Base-by-base conservation (phyloP, 2,113 vertebrate genomes). In the Agelaius phoeniceus region DNA sequence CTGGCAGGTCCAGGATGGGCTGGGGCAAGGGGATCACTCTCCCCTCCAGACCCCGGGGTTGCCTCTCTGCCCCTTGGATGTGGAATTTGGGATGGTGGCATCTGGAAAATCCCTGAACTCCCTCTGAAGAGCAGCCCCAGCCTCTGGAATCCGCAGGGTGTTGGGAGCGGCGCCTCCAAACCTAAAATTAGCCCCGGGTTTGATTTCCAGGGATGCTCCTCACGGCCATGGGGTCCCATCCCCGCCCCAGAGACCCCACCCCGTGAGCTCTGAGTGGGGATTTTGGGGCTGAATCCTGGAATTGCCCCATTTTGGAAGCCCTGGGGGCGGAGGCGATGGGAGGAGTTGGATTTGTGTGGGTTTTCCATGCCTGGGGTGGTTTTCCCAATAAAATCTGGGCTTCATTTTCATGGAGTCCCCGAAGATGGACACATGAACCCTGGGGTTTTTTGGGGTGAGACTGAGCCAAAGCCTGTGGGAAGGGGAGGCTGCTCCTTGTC, bases 141-240 rank as follows among this genome's bases (percentile, higher is more conserved):
- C 67, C 67, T 43, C 49, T 43, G 95, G 91, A 90, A 93, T 90
- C 48, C 2, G 26, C 33, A 65, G 69, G 78, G 78, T 62, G 65
- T 68, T 20, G 88, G 91, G 67, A 93, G 73, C 57, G 74, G 39
- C 20, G 16, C 86, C 84, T 87, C 82, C 89, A 61, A 57, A 9
- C 58, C 93, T 93, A 96, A 96, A 95, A 87, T 96, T 95, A 95
- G 82, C 74, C 59, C 21, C 3, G 61, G 43, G 10, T 24, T 41
- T 26, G 2, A 43, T 43, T 67, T 35, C 71, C 71, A 6, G 4
- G 82, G 71, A 49, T 57, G 35, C 52, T 28, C 37, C 37, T 37
- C 37, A 37, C 37, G 37, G 37, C 37, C 37, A 9, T 37, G 37
- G 37, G 37, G 37, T 26, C 7, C 71, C 72, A 7, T 17, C 44